Evolutionary conservation across 2,888 invertebrate species (phyloP), one percentile per base, ranked within the genome.

Genomic region (Hypomecis punctinalis): DNA sequence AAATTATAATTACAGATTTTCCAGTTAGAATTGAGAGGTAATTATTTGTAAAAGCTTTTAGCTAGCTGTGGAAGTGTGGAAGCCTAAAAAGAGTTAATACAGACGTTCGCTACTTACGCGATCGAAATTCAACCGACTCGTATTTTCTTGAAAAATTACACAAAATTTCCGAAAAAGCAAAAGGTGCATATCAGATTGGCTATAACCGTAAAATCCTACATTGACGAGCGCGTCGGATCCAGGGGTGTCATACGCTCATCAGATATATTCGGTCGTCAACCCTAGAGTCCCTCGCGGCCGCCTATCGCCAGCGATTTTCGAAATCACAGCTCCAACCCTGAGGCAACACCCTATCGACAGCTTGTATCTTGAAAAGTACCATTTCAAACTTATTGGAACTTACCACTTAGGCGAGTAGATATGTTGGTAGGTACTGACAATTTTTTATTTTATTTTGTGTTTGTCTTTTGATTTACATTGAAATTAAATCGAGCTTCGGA

Each of bases 221-320:
- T 61, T 53, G 65, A 61, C 39, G 48, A 51, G 59, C 61, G 61
- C 67, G 61, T 61, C 62, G 51, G 68, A 52, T 55, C 63, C 48
- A 62, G 63, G 67, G 70, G 66, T 67, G 60, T 66, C 69, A 66
- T 61, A 53, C 55, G 35, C 54, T 46, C 76, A 70, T 75, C 76
- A 75, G 79, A 78, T 78, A 76, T 70, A 71, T 61, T 54, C 78
- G 77, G 79, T 76, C 79, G 77, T 76, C 79, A 79, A 77, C 79
- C 81, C 72, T 52, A 58, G 72, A 68, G 67, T 74, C 76, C 78
- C 77, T 77, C 42, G 64, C 55, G 65, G 73, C 69, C 76, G 74
- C 75, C 74, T 76, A 76, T 76, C 73, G 60, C 67, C 51, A 65
- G 49, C 71, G 67, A 73, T 70, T 66, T 66, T 67, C 61, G 63